Percentiles rank a stretch among this genome's conserved stretches.
Evolutionary conservation across 2,888 invertebrate species (phyloP).

Genomic region (Malthinus flaveolus): DNA sequence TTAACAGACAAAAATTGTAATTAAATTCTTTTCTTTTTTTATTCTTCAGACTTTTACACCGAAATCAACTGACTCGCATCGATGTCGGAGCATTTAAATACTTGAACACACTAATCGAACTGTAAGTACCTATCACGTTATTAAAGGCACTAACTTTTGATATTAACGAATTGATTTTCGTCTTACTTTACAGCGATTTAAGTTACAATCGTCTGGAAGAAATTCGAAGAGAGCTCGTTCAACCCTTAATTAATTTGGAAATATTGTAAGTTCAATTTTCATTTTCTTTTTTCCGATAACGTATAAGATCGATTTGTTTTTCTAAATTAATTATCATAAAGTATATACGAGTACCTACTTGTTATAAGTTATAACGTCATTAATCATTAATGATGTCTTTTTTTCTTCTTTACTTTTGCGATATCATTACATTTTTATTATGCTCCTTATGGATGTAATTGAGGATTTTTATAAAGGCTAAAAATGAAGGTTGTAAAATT

Average conservation of each 20-base stretch:
- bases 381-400: too few species aligned
- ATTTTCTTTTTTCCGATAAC: not conserved
- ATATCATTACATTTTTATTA: conserved; percentile 10
- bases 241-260: conserved; percentile 51
- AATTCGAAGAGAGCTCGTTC: conserved; percentile 50
- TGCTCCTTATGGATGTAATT: not conserved
- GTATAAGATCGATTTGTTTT: too few species aligned
- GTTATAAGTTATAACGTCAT: too few species aligned
- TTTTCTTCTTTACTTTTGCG: not conserved
- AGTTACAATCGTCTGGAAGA: conserved; percentile 55
- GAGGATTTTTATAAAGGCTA: not conserved
- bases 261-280: conserved; percentile 52
- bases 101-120: conserved; percentile 10
- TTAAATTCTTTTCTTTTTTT: not conserved
- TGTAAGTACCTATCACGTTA: conserved; percentile 16
- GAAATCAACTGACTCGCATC: conserved; percentile 12
- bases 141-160: too few species aligned
- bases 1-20: too few species aligned
- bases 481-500: not conserved
- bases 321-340: too few species aligned
- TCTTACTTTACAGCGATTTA: conserved; percentile 53
- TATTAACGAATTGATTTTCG: conserved; percentile 15
- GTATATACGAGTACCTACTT: too few species aligned
- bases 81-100: conserved; percentile 14
- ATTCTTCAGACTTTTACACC: conserved; percentile 11